These are phyloP conservation scores for Chironex yamaguchii DNA, from an alignment of 30 jellyfish, hydroid and myxozoan genomes.

Conservation along the genomic window DNA sequence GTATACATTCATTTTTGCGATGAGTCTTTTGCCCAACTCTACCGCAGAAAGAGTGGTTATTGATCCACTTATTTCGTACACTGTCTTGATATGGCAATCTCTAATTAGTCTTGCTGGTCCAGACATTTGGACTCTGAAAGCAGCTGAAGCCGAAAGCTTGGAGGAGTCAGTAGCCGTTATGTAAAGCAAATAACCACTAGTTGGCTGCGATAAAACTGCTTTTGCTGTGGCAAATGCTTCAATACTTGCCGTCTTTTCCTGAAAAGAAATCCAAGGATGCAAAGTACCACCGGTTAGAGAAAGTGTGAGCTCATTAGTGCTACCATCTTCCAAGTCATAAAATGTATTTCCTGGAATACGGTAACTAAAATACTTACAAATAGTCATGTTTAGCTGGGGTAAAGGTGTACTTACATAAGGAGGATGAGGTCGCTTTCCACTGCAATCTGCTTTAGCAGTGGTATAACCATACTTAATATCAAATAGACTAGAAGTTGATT, in stretches of 20 bases:
- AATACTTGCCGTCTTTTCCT: slow-evolving; percentile 49
- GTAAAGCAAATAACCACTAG: slow-evolving; percentile 34
- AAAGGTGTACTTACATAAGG: slow-evolving; percentile 38
- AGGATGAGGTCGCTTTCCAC: slow-evolving; percentile 40
- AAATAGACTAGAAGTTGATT: slow-evolving; percentile 48
- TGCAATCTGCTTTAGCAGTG: background rate
- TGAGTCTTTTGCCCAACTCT: slow-evolving; percentile 20
- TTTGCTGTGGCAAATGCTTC: slow-evolving; percentile 55
- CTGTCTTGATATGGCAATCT: slow-evolving; percentile 76
- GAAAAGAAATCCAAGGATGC: background rate
- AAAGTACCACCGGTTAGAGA: background rate
- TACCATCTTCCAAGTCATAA: slow-evolving; percentile 70
- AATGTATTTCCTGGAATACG: slow-evolving; percentile 47
- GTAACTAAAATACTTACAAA: slow-evolving; percentile 54
- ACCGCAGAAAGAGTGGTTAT: slow-evolving; percentile 18
- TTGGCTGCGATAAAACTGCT: slow-evolving; percentile 32
- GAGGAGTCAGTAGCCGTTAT: slow-evolving; percentile 83
- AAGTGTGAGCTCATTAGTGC: slow-evolving; percentile 50
- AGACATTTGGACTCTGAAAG: slow-evolving; percentile 27
- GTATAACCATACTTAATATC: background rate
- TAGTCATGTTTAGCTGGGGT: slow-evolving; percentile 3
- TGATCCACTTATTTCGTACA: slow-evolving; percentile 12
- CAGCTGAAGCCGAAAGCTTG: slow-evolving; percentile 70
- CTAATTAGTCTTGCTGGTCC: slow-evolving; percentile 64
- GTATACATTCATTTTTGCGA: slow-evolving; percentile 14